Conservation (phyloP, 2,888 invertebrate species). For the Tinea pellionella region DNA sequence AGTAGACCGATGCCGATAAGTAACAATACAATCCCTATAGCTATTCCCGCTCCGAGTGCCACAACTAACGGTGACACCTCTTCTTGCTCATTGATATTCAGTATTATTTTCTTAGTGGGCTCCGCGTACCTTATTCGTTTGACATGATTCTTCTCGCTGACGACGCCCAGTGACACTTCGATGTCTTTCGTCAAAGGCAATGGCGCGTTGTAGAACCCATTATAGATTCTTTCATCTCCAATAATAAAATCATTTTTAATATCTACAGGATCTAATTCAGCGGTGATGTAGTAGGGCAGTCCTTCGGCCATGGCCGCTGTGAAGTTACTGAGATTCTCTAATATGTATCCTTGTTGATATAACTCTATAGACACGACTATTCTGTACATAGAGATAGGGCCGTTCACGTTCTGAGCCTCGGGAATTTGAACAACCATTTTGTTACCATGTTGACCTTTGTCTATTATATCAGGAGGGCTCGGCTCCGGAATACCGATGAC, state of each 20-base stretch:
- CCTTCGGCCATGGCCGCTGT: slow-evolving; percentile 75
- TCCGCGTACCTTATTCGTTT: slow-evolving; percentile 75
- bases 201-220: slow-evolving; percentile 82
- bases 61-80: slow-evolving; percentile 60
- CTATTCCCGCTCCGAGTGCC: slow-evolving; percentile 69
- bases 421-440: slow-evolving; percentile 76
- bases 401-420: slow-evolving; percentile 78
- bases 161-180: slow-evolving; percentile 77
- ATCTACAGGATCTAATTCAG: slow-evolving; percentile 77
- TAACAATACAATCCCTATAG: slow-evolving; percentile 79
- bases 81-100: slow-evolving; percentile 62
- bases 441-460: slow-evolving; percentile 71
- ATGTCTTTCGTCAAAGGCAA: slow-evolving; percentile 72
- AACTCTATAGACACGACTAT: slow-evolving; percentile 79
- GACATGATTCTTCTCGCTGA: slow-evolving; percentile 74
- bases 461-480: slow-evolving; percentile 74
- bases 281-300: slow-evolving; percentile 84
- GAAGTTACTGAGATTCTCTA: slow-evolving; percentile 72
- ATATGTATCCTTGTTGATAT: slow-evolving; percentile 72
- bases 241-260: slow-evolving; percentile 77
- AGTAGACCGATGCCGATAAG: slow-evolving; percentile 73
- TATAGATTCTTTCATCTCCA: slow-evolving; percentile 80
- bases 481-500: slow-evolving; percentile 78
- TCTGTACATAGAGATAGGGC: slow-evolving; percentile 81
- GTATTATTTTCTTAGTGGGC: slow-evolving; percentile 61